Base-by-base conservation (phyloP, 2,888 invertebrate genomes). In the Drosophila hamatofila region DNA sequence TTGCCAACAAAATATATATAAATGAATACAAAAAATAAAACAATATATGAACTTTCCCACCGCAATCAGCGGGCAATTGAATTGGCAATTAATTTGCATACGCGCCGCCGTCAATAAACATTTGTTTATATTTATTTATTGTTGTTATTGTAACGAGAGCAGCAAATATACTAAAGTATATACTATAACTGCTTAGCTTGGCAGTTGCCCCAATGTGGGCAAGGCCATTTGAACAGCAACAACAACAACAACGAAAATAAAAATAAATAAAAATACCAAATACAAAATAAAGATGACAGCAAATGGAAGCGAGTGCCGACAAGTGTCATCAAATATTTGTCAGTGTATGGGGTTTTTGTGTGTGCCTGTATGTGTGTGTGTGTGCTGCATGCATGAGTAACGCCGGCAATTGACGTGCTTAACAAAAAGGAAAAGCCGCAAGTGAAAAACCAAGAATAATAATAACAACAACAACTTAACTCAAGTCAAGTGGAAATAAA, bases 401-500 rank as follows among this genome's bases (percentile, higher is more conserved):
- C 84, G 82, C 75, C 84, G 71, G 84, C 84, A 84, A 89, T 84
- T 84, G 84, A 84, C 84, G 79, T 83, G 74, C 69, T 70, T 64
- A 86, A 83, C 63, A 74, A 72, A 55, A 82, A 73, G 74, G 87
- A 86, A 88, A 84, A 84, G 89, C 83, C 83, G 89, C 83, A 84
- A 84, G 76, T 81, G 83, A 74, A 88, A 84, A 83, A 81, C 83
- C 75, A 75, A 58, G 68, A 72, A 68, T 48, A 81, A 85, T 68
- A 76, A 72, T 48, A 77, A 83, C 66, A 75, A 57, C 41, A 62
- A 68, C 48, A 58, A 59, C 88, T 88, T 67, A 77, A 67, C 89
- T 89, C 80, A 81, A 87, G 83, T 87, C 90, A 90, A 87, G 87
- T 90, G 90, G 87, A 87, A 87, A 87, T 67, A 72, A 87, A 85